Conservation (phyloP, 2,113 vertebrate species). For the Brachypodius melanocephalos region DNA sequence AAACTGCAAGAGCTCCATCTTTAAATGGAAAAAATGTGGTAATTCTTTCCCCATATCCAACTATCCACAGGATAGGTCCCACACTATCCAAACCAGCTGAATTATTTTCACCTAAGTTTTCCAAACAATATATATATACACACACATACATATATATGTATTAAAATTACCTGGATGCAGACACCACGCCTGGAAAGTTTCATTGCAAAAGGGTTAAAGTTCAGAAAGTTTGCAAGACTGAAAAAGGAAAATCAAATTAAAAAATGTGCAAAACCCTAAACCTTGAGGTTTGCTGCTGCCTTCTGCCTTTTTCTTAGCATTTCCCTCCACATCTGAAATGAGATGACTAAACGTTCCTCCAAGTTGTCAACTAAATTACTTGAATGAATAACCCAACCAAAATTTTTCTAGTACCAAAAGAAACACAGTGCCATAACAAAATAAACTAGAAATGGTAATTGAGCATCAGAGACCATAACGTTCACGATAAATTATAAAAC, state of each 20-base stretch:
- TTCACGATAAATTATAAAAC: not conserved
- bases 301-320: not conserved
- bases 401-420: not conserved
- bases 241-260: conserved; percentile 11
- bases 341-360: not conserved
- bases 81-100: not conserved
- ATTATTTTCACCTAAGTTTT: not conserved
- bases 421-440: not conserved
- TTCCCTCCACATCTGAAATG: not conserved
- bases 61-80: not conserved
- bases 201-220: conserved; percentile 35
- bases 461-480: not conserved
- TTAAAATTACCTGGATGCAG: conserved; percentile 38
- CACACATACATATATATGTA: not conserved
- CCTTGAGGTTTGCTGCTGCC: not conserved
- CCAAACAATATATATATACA: not conserved
- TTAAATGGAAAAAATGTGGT: not conserved
- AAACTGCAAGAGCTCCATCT: not conserved
- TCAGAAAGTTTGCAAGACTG: conserved; percentile 29
- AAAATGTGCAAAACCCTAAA: not conserved
- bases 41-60: not conserved
- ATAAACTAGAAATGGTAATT: not conserved
- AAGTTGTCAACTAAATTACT: not conserved
- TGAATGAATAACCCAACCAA: not conserved
- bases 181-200: conserved; percentile 19